Evolutionary conservation across 53 echinoderm and acorn worm genomes (phyloP).

Genomic region (Astropecten irregularis): DNA sequence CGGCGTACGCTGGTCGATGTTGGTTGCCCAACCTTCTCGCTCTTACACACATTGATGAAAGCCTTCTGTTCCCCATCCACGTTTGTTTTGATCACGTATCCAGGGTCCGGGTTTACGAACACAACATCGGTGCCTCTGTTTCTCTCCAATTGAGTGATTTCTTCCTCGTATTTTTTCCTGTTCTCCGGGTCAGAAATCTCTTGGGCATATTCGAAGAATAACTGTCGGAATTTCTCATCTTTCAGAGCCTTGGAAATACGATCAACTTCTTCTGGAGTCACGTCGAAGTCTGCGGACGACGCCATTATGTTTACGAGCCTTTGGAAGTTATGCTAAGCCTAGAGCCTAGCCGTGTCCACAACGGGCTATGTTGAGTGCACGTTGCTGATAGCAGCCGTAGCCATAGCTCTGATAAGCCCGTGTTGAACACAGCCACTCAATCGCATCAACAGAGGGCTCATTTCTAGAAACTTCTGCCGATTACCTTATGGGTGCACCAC

Average conservation of each 20-base stretch:
- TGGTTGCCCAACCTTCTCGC: slow-evolving; percentile 78
- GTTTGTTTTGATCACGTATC: slow-evolving; percentile 93
- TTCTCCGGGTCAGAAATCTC: slow-evolving; percentile 97
- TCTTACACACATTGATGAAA: slow-evolving; percentile 91
- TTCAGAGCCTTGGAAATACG: slow-evolving; percentile 88
- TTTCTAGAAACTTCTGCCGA: no score
- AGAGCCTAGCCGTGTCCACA: no score
- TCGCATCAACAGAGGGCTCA: no score
- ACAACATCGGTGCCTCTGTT: slow-evolving; percentile 93
- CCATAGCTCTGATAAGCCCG: no score
- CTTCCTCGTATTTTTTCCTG: slow-evolving; percentile 88
- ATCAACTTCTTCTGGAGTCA: slow-evolving; percentile 83
- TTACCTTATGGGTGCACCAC: no score
- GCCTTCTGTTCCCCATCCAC: slow-evolving; percentile 87
- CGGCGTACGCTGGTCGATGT: slow-evolving; percentile 38
- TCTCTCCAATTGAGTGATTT: slow-evolving; percentile 88
- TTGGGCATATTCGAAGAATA: slow-evolving; percentile 94
- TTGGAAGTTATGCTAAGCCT: no score
- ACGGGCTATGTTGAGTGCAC: no score
- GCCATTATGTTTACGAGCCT: slow-evolving; percentile 48
- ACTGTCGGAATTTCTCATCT: slow-evolving; percentile 92
- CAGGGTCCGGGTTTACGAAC: slow-evolving; percentile 89
- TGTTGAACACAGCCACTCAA: no score
- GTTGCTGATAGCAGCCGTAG: no score
- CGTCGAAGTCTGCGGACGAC: slow-evolving; percentile 70